Evolutionary conservation across 2,888 invertebrate species (phyloP).

Genomic region (Eristalis arbustorum): DNA sequence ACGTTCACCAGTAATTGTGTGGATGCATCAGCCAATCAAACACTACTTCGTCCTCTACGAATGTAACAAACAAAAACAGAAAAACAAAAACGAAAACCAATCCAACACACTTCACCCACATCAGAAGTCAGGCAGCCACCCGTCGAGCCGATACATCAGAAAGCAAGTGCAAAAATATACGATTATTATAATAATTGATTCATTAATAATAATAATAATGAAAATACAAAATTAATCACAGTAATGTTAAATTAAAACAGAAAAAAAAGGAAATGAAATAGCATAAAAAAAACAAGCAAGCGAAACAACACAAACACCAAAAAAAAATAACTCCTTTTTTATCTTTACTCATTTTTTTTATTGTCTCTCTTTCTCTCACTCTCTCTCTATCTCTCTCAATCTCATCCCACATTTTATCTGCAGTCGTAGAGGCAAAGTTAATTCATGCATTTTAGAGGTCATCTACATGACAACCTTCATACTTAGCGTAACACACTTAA

Average conservation of each 20-base stretch:
- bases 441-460: constrained; percentile 36
- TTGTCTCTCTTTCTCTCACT: constrained; percentile 3
- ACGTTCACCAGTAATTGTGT: not conserved
- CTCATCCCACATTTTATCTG: constrained; percentile 43
- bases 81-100: not conserved
- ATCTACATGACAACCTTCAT: constrained; percentile 10
- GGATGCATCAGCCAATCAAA: constrained; percentile 12
- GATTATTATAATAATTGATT: constrained; percentile 55
- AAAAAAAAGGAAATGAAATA: constrained; percentile 46
- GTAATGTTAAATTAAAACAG: constrained; percentile 53
- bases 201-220: constrained; percentile 26
- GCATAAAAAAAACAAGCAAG: constrained; percentile 44
- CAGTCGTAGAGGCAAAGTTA: constrained; percentile 39
- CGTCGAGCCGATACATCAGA: constrained; percentile 53
- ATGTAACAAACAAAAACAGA: not conserved
- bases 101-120: not conserved
- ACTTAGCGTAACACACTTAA: constrained; percentile 14
- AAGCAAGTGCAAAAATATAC: constrained; percentile 68
- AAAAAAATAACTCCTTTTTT: constrained; percentile 44
- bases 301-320: constrained; percentile 48
- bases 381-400: constrained; percentile 33
- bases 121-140: constrained; percentile 19
- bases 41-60: constrained; percentile 6
- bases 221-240: constrained; percentile 41
- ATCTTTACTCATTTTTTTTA: constrained; percentile 23